Percentiles rank a stretch among this genome's conserved stretches.
Evolutionary conservation across 2,888 invertebrate genomes (phyloP).

Genomic region (Stenurella melanura): DNA sequence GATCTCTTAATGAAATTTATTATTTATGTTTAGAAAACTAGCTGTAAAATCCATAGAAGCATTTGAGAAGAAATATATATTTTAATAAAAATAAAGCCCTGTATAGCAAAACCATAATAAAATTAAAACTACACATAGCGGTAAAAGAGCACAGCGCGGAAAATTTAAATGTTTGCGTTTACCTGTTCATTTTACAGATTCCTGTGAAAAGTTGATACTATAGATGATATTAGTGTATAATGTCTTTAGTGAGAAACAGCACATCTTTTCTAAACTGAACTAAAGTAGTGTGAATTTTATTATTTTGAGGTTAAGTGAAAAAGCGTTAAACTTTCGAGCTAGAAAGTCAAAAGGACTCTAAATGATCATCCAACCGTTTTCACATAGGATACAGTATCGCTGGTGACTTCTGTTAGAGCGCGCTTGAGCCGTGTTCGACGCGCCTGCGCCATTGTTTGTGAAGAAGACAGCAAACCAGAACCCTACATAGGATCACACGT

Average conservation of each 20-base stretch:
- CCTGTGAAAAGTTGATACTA: conserved; percentile 53
- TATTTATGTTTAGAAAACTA: no score
- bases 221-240: conserved; percentile 45
- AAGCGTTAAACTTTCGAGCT: conserved; percentile 63
- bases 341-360: conserved; percentile 65
- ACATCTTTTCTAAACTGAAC: conserved; percentile 49
- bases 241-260: conserved; percentile 46
- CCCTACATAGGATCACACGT: conserved; percentile 68
- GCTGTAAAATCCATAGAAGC: background rate
- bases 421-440: conserved; percentile 89
- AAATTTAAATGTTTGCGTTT: conserved; percentile 47
- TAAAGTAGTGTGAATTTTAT: conserved; percentile 34
- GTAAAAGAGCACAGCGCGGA: conserved; percentile 24
- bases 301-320: conserved; percentile 65
- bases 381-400: conserved; percentile 91
- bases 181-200: conserved; percentile 59
- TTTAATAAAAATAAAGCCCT: conserved; percentile 19
- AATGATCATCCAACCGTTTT: conserved; percentile 82
- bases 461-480: conserved; percentile 92
- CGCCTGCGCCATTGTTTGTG: conserved; percentile 92
- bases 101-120: conserved; percentile 17
- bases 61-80: background rate
- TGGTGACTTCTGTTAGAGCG: conserved; percentile 92
- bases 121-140: conserved; percentile 3
- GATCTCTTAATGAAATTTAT: no score